Base-by-base conservation (phyloP, 2,797 vertebrate species). In the Fistularia commersonii region DNA sequence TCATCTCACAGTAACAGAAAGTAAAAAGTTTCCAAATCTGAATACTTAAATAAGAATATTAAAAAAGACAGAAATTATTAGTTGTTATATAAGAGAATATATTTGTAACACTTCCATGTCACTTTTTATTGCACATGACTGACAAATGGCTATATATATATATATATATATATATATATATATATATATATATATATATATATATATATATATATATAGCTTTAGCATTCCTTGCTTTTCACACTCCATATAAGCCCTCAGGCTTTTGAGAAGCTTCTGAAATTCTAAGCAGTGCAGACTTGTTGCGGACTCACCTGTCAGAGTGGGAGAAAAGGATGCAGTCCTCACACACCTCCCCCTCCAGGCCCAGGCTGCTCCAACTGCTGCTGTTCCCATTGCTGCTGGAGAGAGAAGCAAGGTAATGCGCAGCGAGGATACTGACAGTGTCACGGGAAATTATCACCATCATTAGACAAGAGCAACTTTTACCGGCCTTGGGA, bases 311-410 rank as follows among this genome's bases (percentile, higher is more conserved):
- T 89, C 90, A 99, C 97, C 97, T 99, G 93, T 98, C 95, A 86
- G 94, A 96, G 83, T 94, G 94, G 87, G 95, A 96, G 90, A 95
- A 97, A 71, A 95, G 98, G 89, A 97, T 91, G 91, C 86, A 94
- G 83, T 98, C 96, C 90, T 99, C 96, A 91, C 89, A 95, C 73
- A 92, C 90, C 91, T 99, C 96, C 86, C 96, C 96, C 91, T 99
- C 97, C 92, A 98, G 92, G 89, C 93, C 97, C 90, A 99, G 94
- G 89, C 97, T 99, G 95, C 97, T 98, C 97, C 97, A 99, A 92
- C 96, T 99, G 90, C 97, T 99, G 95, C 96, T 98, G 95, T 98
- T 98, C 91, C 94, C 95, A 95, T 97, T 97, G 94, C 95, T 99
- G 94, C 92, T 92, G 91, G 89, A 87, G 88, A 81, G 61, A 85